Percentiles rank a stretch among this genome's conserved stretches.
Conservation (phyloP, 2,797 vertebrate species). For the Ctenosaura bakeri region DNA sequence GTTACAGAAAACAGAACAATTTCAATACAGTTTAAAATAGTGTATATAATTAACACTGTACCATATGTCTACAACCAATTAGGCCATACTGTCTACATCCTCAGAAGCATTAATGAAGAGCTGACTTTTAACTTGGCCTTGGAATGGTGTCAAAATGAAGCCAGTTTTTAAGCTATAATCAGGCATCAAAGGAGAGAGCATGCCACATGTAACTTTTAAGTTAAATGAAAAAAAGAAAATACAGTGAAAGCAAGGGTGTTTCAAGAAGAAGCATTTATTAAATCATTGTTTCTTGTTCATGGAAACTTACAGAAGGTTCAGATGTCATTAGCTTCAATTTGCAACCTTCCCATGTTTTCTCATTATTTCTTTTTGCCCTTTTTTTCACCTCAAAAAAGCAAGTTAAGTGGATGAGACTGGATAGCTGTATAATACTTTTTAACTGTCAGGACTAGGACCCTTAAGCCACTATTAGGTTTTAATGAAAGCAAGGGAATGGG, state of each 20-base stretch:
- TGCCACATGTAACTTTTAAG: not conserved
- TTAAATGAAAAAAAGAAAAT: not conserved
- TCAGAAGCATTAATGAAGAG: too few species aligned
- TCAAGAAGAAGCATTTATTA: not conserved
- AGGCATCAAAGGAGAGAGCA: too few species aligned
- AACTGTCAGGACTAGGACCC: not conserved
- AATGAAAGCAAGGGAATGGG: not conserved
- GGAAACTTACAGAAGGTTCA: not conserved
- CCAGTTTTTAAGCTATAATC: too few species aligned
- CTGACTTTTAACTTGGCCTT: too few species aligned
- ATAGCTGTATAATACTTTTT: not conserved
- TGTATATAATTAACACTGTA: too few species aligned
- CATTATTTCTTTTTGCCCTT: not conserved
- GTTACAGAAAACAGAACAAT: too few species aligned
- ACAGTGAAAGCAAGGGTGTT: not conserved
- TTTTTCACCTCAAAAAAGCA: not conserved
- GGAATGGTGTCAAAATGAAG: too few species aligned
- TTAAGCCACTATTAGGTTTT: not conserved
- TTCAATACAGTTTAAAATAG: too few species aligned
- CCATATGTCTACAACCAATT: too few species aligned
- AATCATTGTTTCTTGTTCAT: not conserved
- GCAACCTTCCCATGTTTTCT: not conserved
- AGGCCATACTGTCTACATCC: too few species aligned
- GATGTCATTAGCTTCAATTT: not conserved
- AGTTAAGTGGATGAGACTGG: not conserved